A percentile compares a stretch with the other conserved stretches of the same genome.
phyloP scores from a whole-genome alignment of 2,888 invertebrate genomes.

The Phoronis australis region DNA sequence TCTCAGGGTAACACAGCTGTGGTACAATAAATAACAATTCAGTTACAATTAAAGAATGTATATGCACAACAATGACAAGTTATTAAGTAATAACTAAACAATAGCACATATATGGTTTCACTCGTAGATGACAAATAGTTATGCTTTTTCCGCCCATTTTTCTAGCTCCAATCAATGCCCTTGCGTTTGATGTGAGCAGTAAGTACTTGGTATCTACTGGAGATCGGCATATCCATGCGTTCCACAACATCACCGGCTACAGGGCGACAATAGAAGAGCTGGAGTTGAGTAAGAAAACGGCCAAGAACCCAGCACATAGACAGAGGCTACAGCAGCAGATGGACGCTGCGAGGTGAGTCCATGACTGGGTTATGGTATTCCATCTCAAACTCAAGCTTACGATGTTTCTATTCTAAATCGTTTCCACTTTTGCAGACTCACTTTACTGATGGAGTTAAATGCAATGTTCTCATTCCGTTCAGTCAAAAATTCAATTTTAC shows the following conservation, averaged over 20 bases:
- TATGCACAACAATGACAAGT: too few species aligned
- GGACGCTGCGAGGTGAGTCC: conserved; percentile 48
- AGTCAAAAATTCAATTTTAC: too few species aligned
- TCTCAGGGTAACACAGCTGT: too few species aligned
- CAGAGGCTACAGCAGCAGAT: conserved; percentile 71
- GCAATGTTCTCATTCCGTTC: too few species aligned
- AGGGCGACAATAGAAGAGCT: conserved; percentile 54
- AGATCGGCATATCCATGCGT: conserved; percentile 70
- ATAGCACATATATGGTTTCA: background rate
- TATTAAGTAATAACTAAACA: too few species aligned
- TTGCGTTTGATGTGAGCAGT: conserved; percentile 72
- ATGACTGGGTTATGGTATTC: background rate
- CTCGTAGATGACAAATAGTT: background rate
- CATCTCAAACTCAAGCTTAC: too few species aligned
- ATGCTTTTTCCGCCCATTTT: too few species aligned
- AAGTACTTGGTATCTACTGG: conserved; percentile 70
- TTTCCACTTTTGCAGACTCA: too few species aligned
- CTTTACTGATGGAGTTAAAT: too few species aligned
- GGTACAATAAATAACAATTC: too few species aligned
- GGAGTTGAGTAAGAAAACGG: conserved; percentile 40
- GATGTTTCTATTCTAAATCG: too few species aligned
- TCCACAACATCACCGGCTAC: conserved; percentile 73
- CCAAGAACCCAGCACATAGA: conserved; percentile 63
- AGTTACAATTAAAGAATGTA: too few species aligned
- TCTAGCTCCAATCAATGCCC: conserved; percentile 64